Percentiles rank a stretch among this genome's conserved stretches.
Conservation (phyloP, 2,113 vertebrate species). For the Spermophilus dauricus region DNA sequence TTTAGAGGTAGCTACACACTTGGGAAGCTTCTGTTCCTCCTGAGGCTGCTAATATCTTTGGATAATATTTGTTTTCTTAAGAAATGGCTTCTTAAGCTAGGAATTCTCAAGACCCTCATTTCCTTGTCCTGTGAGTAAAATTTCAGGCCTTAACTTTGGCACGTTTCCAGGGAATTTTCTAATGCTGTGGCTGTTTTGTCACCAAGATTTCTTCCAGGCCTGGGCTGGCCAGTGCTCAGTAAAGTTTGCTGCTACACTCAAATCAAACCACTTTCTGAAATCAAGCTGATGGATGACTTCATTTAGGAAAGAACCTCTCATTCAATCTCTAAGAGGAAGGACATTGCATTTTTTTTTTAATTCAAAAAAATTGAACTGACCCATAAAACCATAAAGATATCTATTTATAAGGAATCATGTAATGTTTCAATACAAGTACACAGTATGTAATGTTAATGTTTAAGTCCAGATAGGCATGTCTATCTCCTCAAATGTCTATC, state of each 20-base stretch:
- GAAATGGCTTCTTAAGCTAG: not conserved
- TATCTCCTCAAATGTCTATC: not conserved
- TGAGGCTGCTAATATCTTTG: not conserved
- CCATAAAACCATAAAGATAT: not conserved
- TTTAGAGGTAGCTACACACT: not conserved
- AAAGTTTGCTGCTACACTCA: not conserved
- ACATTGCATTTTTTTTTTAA: not conserved
- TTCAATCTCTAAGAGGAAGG: conserved; percentile 22
- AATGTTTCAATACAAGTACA: not conserved
- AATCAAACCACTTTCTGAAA: not conserved
- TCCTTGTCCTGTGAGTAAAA: not conserved
- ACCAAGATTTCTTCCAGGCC: not conserved
- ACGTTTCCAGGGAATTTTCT: not conserved
- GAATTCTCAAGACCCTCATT: not conserved
- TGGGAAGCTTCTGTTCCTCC: not conserved
- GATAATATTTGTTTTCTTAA: conserved; percentile 21
- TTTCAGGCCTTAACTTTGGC: not conserved
- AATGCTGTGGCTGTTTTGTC: not conserved
- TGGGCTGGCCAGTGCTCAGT: not conserved
- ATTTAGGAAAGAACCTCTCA: not conserved
- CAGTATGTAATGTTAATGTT: not conserved
- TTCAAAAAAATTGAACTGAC: not conserved
- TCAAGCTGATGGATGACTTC: not conserved
- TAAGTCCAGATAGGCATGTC: not conserved
- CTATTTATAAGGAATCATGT: not conserved